Evolutionary conservation across 2,888 invertebrate genomes (phyloP), one percentile per base, ranked within the genome.

Genomic region (Ophioninae sp.): DNA sequence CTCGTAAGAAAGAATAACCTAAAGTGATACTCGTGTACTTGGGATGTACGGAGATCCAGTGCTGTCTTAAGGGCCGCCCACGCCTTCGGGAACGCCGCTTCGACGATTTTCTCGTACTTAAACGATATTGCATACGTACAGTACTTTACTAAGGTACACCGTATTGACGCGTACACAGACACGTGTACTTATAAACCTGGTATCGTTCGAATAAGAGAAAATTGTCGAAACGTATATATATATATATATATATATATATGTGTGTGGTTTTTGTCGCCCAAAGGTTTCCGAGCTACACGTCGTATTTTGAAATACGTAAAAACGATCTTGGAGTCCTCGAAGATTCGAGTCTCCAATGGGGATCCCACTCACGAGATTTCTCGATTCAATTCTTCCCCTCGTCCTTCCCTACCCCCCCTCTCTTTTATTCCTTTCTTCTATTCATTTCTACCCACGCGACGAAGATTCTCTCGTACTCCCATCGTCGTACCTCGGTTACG

Each of bases 11-110:
- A 30, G 65, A 56, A 75, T 59, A 67, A 59, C 59, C 59, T 57
- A 39, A 62, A 57, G 30, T 39, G 72, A 64, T 50, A 21, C 61
- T 62, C 70, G 65, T 57, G 41, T 61, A 72, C 59, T 59, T 37
- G 61, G 41, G 41, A 61, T 62, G 44, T 64, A 78, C 13, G 37
- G 20, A 44, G 37, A 57, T 13, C 37, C 1, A 41, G 30, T 30
- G 41, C 30, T 72, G 23, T 68, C 68, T 37, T 65, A 37, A 82
- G 69, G 62, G 78, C 62, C 64, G 82, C 83, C 83, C 79, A 83
- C 81, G 61, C 82, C 20, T 39, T 21, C 44, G 20, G 17, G 41
- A 72, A 83, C 59, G 44, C 67, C 44, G 61, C 72, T 72, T 41
- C 23, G 61, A 56, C 74, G 65, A 79, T 79, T 76, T 79, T 79